Evolutionary conservation across 53 echinoderm and acorn worm genomes (phyloP), one percentile per base, ranked within the genome.

Genomic region (Echinarachnius parma): DNA sequence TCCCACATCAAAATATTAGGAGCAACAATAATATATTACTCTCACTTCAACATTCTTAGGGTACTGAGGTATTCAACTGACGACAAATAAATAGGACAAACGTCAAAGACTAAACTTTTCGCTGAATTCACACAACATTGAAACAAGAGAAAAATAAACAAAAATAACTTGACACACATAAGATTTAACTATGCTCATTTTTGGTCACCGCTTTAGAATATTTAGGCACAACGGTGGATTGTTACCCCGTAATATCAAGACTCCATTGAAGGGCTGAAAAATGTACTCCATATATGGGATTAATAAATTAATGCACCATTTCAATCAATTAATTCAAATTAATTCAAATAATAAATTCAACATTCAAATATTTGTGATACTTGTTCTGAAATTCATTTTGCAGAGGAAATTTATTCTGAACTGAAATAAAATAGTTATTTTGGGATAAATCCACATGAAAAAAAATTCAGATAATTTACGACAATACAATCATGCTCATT

Each of bases 161-260:
- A n/a, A n/a, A n/a, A n/a, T n/a, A n/a, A n/a, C n/a, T n/a, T n/a
- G 74, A 54, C 55, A 72, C 55, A 56, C 56, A 72, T 26, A 52
- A 64, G 7, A 29, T 56, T 56, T 14, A 72, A 37, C 74, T 72
- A 72, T 72, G 57, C 55, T 54, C 42, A 68, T 56, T 72, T 72
- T 72, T 72, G 74, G 74, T 72, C 74, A 72, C 74, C 39, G 74
- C 74, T 72, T 72, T 28, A 70, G 52, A 42, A 39, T 4, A 39
- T 72, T 72, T 28, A 72, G 74, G 74, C 74, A 72, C 74, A 72
- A 72, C 46, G 74, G 74, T 72, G 74, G 74, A 72, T 57, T 72
- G 32, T 42, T 8, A 23, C 5, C n/a, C 7, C 42, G 14, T 42
- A 42, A 42, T 42, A 9, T 42, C 14, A 14, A 9, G 14, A 42